Evolutionary conservation across 2,888 invertebrate genomes (phyloP).

Genomic region (Petrolisthes manimaculis): DNA sequence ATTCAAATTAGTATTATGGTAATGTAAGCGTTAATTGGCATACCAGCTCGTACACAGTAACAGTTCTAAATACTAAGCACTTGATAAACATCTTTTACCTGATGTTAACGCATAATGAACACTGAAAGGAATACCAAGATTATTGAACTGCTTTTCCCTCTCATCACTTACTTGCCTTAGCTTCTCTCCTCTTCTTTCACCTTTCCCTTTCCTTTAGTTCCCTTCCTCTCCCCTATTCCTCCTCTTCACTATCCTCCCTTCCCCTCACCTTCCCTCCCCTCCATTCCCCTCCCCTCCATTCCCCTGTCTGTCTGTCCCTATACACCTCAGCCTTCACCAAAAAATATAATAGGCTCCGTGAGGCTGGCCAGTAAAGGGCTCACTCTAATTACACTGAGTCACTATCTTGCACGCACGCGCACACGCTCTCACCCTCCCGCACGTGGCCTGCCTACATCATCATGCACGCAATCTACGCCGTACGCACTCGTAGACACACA

Average conservation of each 20-base stretch:
- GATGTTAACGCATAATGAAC: too few species aligned
- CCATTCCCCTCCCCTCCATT: neutral
- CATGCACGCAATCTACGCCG: constrained; percentile 13
- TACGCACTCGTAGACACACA: neutral
- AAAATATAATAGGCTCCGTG: neutral
- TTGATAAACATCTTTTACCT: too few species aligned
- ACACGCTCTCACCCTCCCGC: constrained; percentile 18
- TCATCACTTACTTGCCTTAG: neutral
- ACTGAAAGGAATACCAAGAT: too few species aligned
- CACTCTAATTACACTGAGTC: constrained; percentile 24
- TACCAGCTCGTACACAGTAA: too few species aligned
- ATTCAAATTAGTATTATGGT: too few species aligned
- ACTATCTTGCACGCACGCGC: constrained; percentile 29
- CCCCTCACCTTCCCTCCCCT: neutral
- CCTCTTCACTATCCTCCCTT: neutral
- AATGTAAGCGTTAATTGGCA: too few species aligned
- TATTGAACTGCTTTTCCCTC: neutral
- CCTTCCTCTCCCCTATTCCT: neutral
- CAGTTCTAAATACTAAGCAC: too few species aligned
- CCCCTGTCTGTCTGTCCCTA: neutral
- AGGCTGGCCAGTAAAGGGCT: neutral
- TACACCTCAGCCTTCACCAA: neutral
- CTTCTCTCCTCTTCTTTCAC: neutral
- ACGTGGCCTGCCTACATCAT: constrained; percentile 23
- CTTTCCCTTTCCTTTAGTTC: neutral